phyloP scores from a whole-genome alignment of 2,113 vertebrate genomes.

The Ameiurus melas region DNA sequence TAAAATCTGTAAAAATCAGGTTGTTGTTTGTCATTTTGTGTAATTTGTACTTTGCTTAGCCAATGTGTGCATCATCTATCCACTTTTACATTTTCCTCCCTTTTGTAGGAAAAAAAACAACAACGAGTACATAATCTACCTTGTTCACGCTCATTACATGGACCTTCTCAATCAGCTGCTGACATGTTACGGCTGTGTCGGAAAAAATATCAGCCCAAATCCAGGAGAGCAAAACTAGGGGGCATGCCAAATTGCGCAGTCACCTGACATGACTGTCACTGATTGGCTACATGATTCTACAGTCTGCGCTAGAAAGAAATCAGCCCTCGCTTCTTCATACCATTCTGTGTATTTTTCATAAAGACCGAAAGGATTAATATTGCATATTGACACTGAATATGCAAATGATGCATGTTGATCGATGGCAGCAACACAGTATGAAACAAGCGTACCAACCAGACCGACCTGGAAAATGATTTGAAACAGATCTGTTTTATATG shows the following conservation, averaged over 20 bases:
- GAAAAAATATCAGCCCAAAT: no score
- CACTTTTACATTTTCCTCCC: background rate
- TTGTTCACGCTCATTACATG: background rate
- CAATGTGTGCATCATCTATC: background rate
- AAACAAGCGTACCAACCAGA: background rate
- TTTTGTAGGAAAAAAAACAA: background rate
- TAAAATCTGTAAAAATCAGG: no score
- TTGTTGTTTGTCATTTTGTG: no score
- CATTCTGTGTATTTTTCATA: background rate
- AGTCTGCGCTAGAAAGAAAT: background rate
- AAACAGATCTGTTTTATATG: background rate
- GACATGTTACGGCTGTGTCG: background rate
- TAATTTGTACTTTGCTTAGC: background rate
- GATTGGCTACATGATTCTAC: background rate
- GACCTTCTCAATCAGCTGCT: background rate
- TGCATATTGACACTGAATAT: no score
- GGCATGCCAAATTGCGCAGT: background rate
- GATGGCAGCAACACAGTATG: background rate
- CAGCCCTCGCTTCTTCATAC: background rate
- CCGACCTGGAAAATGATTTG: conserved; percentile 4
- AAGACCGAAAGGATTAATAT: background rate
- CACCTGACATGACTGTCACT: background rate
- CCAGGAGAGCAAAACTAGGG: background rate
- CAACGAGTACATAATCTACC: no score
- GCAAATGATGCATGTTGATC: background rate